Evolutionary conservation across 2,888 invertebrate species (phyloP), one percentile per base, ranked within the genome.

Genomic region (Apomyelois bistriatella): DNA sequence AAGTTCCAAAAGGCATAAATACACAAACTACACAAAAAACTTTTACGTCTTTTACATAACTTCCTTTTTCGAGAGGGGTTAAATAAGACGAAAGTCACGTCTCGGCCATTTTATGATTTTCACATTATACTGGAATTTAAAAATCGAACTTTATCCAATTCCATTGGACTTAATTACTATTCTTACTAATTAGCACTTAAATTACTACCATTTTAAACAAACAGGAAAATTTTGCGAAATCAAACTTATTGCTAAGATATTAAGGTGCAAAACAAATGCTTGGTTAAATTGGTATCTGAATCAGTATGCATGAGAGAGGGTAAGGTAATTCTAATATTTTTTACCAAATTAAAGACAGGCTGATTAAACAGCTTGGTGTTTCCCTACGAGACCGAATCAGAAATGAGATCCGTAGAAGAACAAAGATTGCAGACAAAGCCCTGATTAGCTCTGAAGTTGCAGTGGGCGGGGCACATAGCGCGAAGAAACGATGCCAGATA

Each of bases 261-360:
- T 46, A 46, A 46, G 46, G 32, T 16, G 15, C 9, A 15, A 16
- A 5, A 16, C 9, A n/a, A 46, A 4, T 32, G 9, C 32, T 9
- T 32, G 8, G 46, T 32, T 46, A 38, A 22, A 4, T 13, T 38
- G 8, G 13, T 12, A 13, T 48, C 36, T 12, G 12, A 48, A 38
- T 51, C 13, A 51, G 35, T 51, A 51, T 51, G 51, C 51, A 51
- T 42, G 41, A 51, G 42, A 51, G 42, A 17, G 42, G 17, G 41
- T 22, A 35, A 1, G 17, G 35, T 35, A 36, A 51, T 51, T 42
- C 51, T 32, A 16, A 51, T 51, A 51, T 51, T 51, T n/a, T 51
- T 51, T 51, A 30, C 41, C 42, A 32, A 51, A 51, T 51, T 42
- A 51, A 51, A 42, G 17, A 15, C n/a, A 8, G 5, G 13, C 16